Evolutionary conservation across 2,888 invertebrate species (phyloP).

Genomic region (Panopea generosa): DNA sequence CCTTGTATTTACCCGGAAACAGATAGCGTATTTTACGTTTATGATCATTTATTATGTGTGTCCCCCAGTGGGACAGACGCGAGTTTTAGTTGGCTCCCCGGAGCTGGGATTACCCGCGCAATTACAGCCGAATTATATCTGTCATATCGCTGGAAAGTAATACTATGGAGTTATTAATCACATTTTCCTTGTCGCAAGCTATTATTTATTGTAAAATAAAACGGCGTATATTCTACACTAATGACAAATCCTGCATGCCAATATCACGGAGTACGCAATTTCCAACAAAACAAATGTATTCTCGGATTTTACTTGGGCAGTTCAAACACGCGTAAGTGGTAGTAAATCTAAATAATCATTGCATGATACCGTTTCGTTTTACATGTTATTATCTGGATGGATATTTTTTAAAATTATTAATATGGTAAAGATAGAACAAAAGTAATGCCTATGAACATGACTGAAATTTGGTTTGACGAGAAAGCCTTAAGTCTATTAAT

Average conservation of each 20-base stretch:
- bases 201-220: neutral
- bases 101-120: constrained; percentile 32
- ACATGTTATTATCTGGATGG: too few species aligned
- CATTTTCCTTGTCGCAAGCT: constrained; percentile 10
- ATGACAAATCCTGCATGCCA: neutral
- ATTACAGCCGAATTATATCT: constrained; percentile 44
- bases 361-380: too few species aligned
- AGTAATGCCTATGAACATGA: too few species aligned
- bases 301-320: too few species aligned
- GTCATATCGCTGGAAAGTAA: constrained; percentile 37
- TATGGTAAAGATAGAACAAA: too few species aligned
- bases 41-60: constrained; percentile 37
- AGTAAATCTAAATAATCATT: too few species aligned
- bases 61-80: constrained; percentile 35
- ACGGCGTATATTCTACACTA: neutral
- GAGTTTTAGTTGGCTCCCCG: constrained; percentile 25
- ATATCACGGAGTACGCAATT: neutral
- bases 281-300: too few species aligned
- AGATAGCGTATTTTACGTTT: constrained; percentile 46
- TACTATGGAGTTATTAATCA: constrained; percentile 35
- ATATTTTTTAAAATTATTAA: too few species aligned
- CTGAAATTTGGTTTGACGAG: too few species aligned
- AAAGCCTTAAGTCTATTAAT: too few species aligned
- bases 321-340: too few species aligned
- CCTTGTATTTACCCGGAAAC: constrained; percentile 44